These are phyloP conservation scores for Eclectus roratus DNA, from an alignment of 2,113 vertebrate species.

Conservation along the genomic window DNA sequence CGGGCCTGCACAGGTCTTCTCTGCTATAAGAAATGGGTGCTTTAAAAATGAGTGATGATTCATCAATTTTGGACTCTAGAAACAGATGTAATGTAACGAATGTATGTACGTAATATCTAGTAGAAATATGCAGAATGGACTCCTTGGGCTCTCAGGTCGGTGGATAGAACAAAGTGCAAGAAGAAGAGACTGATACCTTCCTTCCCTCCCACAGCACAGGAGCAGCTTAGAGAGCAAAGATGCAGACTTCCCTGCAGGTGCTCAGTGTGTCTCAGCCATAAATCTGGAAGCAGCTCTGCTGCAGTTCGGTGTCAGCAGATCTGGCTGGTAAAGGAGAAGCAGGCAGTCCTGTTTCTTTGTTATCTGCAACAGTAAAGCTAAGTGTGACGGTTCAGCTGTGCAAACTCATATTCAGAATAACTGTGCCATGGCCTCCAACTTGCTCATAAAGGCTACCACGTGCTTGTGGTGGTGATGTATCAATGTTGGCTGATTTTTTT, in stretches of 20 bases:
- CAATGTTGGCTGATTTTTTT: neutral
- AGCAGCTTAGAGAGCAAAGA: neutral
- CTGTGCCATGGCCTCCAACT: neutral
- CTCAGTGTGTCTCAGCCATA: neutral
- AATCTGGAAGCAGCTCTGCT: neutral
- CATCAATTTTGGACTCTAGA: neutral
- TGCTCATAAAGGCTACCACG: neutral
- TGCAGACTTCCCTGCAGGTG: neutral
- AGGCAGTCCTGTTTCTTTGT: neutral
- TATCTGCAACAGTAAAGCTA: neutral
- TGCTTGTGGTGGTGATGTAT: too few species aligned
- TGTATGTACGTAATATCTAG: neutral
- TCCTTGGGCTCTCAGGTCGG: neutral
- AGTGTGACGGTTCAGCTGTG: neutral
- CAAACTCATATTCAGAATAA: neutral
- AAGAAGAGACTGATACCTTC: neutral
- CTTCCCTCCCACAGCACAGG: neutral
- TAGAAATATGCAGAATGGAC: neutral
- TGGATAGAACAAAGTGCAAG: neutral
- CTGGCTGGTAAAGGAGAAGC: neutral
- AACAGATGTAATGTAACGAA: neutral
- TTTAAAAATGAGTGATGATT: neutral
- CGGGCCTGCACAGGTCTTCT: neutral
- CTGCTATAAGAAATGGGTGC: neutral
- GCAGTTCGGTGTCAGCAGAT: neutral